Evolutionary conservation across 2,797 vertebrate species (phyloP).

Genomic region (Chiloscyllium punctatum): DNA sequence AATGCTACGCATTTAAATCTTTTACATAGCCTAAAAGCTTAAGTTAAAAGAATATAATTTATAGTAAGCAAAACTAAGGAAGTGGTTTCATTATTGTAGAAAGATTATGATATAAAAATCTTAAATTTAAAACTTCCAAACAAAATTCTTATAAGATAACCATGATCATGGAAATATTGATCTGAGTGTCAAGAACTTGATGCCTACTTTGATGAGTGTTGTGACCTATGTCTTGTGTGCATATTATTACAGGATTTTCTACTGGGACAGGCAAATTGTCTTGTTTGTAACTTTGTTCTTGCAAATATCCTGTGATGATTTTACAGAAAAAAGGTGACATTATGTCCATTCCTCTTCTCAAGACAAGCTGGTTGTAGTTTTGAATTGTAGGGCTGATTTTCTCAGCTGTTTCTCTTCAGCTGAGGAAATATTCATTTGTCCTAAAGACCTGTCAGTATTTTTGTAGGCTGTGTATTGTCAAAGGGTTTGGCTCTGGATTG

Average conservation of each 20-base stretch:
- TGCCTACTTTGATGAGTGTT: conserved; percentile 12
- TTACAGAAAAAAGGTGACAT: not conserved
- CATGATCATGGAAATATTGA: conserved; percentile 30
- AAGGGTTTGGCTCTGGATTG: conserved; percentile 1
- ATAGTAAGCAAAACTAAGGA: not conserved
- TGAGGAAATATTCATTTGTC: not conserved
- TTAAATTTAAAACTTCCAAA: conserved; percentile 2
- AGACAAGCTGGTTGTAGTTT: not conserved
- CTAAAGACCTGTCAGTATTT: not conserved
- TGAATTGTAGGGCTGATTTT: not conserved
- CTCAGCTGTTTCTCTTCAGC: not conserved
- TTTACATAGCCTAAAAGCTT: not conserved
- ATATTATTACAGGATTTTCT: not conserved
- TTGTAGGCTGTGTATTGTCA: not conserved
- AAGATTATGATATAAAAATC: not conserved
- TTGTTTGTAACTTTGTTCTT: not conserved
- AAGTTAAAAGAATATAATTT: not conserved
- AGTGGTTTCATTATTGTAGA: not conserved
- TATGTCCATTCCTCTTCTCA: not conserved
- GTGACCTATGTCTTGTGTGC: conserved; percentile 5
- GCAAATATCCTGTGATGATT: not conserved
- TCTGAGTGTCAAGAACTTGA: conserved; percentile 31
- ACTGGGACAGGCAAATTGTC: conserved; percentile 5
- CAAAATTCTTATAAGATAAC: conserved; percentile 36
- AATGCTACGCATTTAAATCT: not conserved